Conservation (phyloP, 2,113 vertebrate genomes). For the Paradisaea rubra region DNA sequence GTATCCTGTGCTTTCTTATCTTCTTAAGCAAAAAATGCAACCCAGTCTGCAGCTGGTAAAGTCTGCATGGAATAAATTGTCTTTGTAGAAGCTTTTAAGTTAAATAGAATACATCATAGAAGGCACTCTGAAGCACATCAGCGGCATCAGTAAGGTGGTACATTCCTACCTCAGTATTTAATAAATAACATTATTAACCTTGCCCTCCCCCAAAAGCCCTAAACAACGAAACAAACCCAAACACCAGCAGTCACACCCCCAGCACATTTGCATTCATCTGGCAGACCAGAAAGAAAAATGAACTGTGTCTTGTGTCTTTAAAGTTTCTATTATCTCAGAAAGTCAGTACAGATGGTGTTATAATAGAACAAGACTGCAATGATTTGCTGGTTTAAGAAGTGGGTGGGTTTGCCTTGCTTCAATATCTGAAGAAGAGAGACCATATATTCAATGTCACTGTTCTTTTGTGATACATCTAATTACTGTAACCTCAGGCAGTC, state of each 20-base stretch:
- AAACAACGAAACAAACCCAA: background rate
- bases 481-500: background rate
- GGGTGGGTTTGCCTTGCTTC: background rate
- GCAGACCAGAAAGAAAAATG: background rate
- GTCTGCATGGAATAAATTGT: background rate
- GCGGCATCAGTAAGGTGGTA: background rate
- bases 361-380: background rate
- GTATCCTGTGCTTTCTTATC: background rate
- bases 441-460: background rate
- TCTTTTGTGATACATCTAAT: background rate
- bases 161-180: background rate
- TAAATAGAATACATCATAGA: background rate
- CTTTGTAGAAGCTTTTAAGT: background rate
- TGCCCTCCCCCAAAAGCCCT: accelerated
- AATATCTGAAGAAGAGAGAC: background rate
- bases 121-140: background rate
- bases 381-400: background rate
- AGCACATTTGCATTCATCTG: background rate
- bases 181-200: background rate
- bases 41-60: background rate
- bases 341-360: background rate
- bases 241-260: background rate
- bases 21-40: background rate
- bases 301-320: background rate
- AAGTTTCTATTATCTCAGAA: background rate